Conservation (phyloP, 2,888 invertebrate species). For the Hirtodrosophila confusa region DNA sequence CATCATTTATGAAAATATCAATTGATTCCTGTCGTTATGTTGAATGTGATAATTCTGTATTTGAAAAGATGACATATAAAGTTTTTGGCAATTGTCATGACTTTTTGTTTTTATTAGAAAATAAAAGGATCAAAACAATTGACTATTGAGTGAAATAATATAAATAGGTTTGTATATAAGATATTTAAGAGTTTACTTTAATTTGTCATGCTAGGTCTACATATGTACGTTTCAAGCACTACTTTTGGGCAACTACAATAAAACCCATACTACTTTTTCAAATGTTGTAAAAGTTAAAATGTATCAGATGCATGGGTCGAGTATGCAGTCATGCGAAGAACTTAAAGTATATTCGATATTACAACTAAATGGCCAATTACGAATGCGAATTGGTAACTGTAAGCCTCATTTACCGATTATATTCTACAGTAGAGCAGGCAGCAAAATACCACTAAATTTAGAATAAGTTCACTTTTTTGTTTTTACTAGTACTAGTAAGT, state of each 20-base stretch:
- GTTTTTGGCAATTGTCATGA: neutral
- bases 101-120: too few species aligned
- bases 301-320: slow-evolving; percentile 33
- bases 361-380: slow-evolving; percentile 69
- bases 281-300: slow-evolving; percentile 6
- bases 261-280: slow-evolving; percentile 31
- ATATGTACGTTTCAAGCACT: slow-evolving; percentile 60
- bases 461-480: slow-evolving; percentile 13
- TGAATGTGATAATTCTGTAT: too few species aligned
- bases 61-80: too few species aligned
- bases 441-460: slow-evolving; percentile 44
- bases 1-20: slow-evolving; percentile 11
- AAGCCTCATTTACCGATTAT: slow-evolving; percentile 43
- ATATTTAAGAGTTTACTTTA: slow-evolving; percentile 25
- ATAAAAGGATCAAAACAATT: too few species aligned
- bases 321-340: slow-evolving; percentile 50
- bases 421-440: slow-evolving; percentile 48
- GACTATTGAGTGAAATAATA: neutral
- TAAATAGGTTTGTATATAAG: slow-evolving; percentile 8
- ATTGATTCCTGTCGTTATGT: slow-evolving; percentile 3
- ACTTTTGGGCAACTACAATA: slow-evolving; percentile 34
- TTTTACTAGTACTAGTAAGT: slow-evolving; percentile 27
- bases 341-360: slow-evolving; percentile 58
- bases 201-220: slow-evolving; percentile 53
- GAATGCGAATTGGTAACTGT: slow-evolving; percentile 58